Conservation (phyloP, 2,888 invertebrate genomes). For the Drosophila formosana region DNA sequence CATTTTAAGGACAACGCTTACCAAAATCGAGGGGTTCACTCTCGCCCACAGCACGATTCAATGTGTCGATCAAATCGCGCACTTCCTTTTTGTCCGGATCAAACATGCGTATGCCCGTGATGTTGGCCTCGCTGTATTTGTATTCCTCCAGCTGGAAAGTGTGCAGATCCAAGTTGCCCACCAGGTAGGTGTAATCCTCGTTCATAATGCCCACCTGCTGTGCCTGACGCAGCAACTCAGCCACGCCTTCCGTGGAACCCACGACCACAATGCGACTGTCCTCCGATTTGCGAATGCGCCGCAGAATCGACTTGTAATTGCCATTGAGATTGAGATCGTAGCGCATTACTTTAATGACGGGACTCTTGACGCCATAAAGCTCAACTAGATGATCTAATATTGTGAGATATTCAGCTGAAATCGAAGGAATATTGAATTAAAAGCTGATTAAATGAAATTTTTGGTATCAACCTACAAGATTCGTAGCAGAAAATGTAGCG, state of each 20-base stretch:
- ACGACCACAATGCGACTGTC: slow-evolving; percentile 90
- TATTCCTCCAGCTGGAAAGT: slow-evolving; percentile 89
- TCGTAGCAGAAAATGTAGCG: slow-evolving; percentile 91
- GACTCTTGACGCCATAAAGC: slow-evolving; percentile 87
- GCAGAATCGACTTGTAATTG: slow-evolving; percentile 89
- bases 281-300: slow-evolving; percentile 89
- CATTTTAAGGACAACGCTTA: background rate
- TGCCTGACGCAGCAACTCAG: slow-evolving; percentile 89
- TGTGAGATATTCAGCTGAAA: slow-evolving; percentile 87
- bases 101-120: slow-evolving; percentile 90
- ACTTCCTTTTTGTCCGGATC: slow-evolving; percentile 87
- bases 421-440: background rate
- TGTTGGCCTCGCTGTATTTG: slow-evolving; percentile 92
- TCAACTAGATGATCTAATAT: slow-evolving; percentile 90
- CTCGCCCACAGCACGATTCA: slow-evolving; percentile 65
- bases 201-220: slow-evolving; percentile 98
- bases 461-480: slow-evolving; percentile 54
- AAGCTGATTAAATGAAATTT: background rate
- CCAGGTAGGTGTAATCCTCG: slow-evolving; percentile 93
- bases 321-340: slow-evolving; percentile 89
- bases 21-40: slow-evolving; percentile 50
- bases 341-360: slow-evolving; percentile 87
- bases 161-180: slow-evolving; percentile 91
- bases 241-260: slow-evolving; percentile 88
- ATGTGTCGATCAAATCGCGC: slow-evolving; percentile 80